Evolutionary conservation across 1,140 invertebrate genomes (phyloP), one percentile per base, ranked within the genome.

Genomic region (Trachymyrmex cornetzi): DNA sequence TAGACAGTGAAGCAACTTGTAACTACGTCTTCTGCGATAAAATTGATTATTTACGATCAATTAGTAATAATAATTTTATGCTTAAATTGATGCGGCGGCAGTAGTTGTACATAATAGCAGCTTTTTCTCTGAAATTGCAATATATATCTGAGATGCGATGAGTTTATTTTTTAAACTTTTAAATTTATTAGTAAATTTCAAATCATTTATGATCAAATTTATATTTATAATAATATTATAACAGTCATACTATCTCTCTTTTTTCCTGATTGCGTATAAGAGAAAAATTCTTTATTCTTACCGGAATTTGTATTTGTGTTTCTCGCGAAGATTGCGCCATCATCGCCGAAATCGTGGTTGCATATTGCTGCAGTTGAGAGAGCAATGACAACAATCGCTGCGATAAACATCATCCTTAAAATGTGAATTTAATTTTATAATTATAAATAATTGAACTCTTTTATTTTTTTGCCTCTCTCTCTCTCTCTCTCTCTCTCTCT

Each of bases 131-230:
- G 0, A 38, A 38, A 38, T 38, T 38, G 6, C 34, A 38, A 38
- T 79, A 44, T 44, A 50, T 24, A 66, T 34, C 27, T 11, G 19
- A 38, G 34, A 38, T 53, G 93, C 87, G 30, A 92, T 87, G n/a
- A 50, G 90, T 90, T 89, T 93, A 85, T 59, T n/a, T n/a, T n/a
- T n/a, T 79, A 85, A 66, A 81, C 79, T 92, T 93, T 93, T 81
- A 87, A 88, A 53, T 57, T 22, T 2, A 57, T 57, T n/a, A 80
- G 85, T 89, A 64, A 55, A 90, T 80, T 86, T 80, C 14, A 90
- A 89, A 89, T 48, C 24, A 75, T 55, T 57, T n/a, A n/a, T 57
- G n/a, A 9, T 57, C 6, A 57, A 22, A 3, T 22, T 57, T 22
- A 11, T 11, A 22, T 57, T 57, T n/a, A 57, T 44, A 44, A 11